A percentile compares a stretch with the other conserved stretches of the same genome.
These are phyloP conservation scores for Hippopotamus amphibius DNA, from an alignment of 2,113 vertebrate genomes.

Conservation along the genomic window DNA sequence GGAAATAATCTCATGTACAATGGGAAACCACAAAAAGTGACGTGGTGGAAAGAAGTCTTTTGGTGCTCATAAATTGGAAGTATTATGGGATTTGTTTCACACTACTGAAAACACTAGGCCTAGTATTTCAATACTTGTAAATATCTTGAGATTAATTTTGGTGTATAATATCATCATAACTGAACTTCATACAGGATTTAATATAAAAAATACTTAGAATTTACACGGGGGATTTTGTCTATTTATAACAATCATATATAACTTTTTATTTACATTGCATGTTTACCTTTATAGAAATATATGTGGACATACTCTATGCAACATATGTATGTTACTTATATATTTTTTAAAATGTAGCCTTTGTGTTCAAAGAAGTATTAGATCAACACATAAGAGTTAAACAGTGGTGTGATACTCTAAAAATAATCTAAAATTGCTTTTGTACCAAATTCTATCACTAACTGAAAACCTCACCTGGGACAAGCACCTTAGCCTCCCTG, in stretches of 20 bases:
- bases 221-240: not conserved
- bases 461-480: not conserved
- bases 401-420: not conserved
- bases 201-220: not conserved
- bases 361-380: conserved; percentile 2
- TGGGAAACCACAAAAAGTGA: not conserved
- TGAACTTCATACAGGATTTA: not conserved
- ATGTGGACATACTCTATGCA: not conserved
- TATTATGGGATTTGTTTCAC: not conserved
- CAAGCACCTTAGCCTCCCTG: not conserved
- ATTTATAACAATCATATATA: not conserved
- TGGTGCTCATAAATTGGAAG: not conserved
- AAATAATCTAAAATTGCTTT: conserved; percentile 6
- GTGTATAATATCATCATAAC: not conserved
- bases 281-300: not conserved
- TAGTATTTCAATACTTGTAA: not conserved
- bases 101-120: not conserved
- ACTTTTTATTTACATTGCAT: conserved; percentile 40
- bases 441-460: not conserved
- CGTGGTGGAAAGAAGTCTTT: not conserved
- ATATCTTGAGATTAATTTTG: not conserved
- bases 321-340: not conserved
- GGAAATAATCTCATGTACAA: not conserved
- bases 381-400: not conserved
- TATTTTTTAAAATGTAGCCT: not conserved